These are phyloP conservation scores for Heliornis fulica DNA, from an alignment of 2,113 vertebrate species.

Conservation along the genomic window DNA sequence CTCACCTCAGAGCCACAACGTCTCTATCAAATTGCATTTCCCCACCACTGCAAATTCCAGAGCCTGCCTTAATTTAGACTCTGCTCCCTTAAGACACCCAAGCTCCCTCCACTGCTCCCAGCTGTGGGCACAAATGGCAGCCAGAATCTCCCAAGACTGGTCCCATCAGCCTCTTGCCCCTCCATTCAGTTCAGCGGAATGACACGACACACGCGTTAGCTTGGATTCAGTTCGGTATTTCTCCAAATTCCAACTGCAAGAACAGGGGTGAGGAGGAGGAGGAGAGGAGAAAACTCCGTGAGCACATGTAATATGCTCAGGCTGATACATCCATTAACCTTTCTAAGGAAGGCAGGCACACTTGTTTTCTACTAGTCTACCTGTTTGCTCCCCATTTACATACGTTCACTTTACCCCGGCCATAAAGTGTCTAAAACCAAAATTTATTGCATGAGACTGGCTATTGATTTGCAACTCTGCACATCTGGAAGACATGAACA, in stretches of 20 bases:
- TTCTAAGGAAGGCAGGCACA: background rate
- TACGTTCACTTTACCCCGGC: background rate
- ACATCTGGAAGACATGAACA: conserved; percentile 33
- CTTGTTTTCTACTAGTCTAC: background rate
- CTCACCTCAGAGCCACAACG: background rate
- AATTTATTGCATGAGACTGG: background rate
- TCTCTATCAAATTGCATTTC: background rate
- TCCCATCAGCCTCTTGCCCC: background rate
- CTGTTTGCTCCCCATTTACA: background rate
- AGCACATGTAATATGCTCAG: background rate
- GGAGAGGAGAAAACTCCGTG: background rate
- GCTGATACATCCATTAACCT: background rate
- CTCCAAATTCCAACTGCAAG: background rate
- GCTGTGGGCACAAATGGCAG: background rate
- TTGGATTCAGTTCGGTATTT: background rate
- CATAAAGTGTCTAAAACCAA: background rate
- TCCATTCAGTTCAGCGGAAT: background rate
- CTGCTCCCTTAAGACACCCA: background rate
- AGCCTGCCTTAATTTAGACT: conserved; percentile 22
- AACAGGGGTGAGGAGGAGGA: background rate
- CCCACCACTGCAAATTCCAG: background rate
- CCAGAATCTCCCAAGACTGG: background rate
- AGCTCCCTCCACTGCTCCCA: background rate
- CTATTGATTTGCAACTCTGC: conserved; percentile 3
- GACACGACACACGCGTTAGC: background rate